Evolutionary conservation across 2,113 vertebrate species (phyloP).

Genomic region (Pelvicachromis taeniatus): DNA sequence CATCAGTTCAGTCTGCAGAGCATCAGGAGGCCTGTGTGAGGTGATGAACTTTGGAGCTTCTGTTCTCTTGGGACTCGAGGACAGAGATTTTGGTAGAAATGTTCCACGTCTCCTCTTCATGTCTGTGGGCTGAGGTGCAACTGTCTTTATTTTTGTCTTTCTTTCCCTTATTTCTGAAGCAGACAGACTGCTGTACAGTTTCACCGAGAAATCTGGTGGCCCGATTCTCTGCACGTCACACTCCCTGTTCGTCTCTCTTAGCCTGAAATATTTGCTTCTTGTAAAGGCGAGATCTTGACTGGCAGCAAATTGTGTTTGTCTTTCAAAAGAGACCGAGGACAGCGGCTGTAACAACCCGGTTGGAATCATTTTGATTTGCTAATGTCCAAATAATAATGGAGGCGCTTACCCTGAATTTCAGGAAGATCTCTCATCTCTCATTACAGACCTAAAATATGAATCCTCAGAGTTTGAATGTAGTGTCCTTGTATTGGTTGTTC

Average conservation of each 20-base stretch:
- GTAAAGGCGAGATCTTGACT: slow-evolving; percentile 32
- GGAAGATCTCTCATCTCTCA: background rate
- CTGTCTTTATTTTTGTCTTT: background rate
- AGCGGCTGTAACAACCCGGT: background rate
- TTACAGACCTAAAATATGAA: background rate
- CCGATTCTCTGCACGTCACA: slow-evolving; percentile 42
- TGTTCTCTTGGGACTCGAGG: background rate
- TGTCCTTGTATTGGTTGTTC: background rate
- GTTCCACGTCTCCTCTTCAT: background rate
- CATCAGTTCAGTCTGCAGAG: slow-evolving; percentile 48
- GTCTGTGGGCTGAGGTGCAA: background rate
- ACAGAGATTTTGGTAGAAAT: slow-evolving; percentile 1
- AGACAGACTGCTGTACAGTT: slow-evolving; percentile 36
- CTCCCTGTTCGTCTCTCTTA: background rate
- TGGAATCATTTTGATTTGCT: slow-evolving; percentile 28
- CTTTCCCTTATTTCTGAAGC: slow-evolving; percentile 16
- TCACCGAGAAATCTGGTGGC: slow-evolving; percentile 67
- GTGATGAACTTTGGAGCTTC: slow-evolving; percentile 44
- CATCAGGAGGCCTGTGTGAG: slow-evolving; percentile 41
- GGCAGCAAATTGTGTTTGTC: slow-evolving; percentile 36
- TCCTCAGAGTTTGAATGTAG: background rate
- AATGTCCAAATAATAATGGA: background rate
- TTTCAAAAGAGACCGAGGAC: slow-evolving; percentile 44
- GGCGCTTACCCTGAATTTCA: background rate
- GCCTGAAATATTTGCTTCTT: slow-evolving; percentile 10